Conservation (phyloP, 1,140 invertebrate genomes). For the Pinna nobilis region DNA sequence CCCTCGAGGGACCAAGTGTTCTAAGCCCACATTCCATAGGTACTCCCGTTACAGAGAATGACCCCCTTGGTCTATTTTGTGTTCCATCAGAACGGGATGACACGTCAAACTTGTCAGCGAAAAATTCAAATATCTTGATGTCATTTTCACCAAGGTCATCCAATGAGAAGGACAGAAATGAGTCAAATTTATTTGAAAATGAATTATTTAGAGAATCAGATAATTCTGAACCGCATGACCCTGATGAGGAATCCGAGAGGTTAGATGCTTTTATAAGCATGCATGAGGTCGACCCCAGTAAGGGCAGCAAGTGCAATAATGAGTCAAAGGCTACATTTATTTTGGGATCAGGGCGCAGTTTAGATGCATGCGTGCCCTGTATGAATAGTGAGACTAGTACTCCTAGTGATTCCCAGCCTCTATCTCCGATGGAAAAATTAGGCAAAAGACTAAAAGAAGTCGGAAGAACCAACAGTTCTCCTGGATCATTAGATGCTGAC, state of each 20-base stretch:
- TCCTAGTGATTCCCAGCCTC: conserved; percentile 33
- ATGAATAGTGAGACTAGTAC: too few species aligned
- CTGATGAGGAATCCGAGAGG: not conserved
- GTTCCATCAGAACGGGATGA: not conserved
- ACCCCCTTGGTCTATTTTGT: conserved; percentile 88
- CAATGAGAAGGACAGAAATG: too few species aligned
- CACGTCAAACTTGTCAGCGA: not conserved
- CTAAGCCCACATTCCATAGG: conserved; percentile 65
- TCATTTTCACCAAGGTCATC: too few species aligned
- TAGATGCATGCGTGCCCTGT: conserved; percentile 21
- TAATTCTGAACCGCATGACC: conserved; percentile 14
- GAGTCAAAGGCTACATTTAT: conserved; percentile 19
- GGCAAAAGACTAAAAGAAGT: conserved; percentile 51
- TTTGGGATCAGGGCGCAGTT: conserved; percentile 34
- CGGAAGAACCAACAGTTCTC: conserved; percentile 60
- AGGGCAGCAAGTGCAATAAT: conserved; percentile 29
- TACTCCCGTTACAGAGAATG: conserved; percentile 91
- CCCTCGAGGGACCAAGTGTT: not conserved
- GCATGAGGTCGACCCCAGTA: conserved; percentile 2
- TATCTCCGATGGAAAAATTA: conserved; percentile 47
- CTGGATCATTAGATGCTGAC: conserved; percentile 45
- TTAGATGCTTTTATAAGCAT: too few species aligned
- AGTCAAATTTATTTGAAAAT: not conserved
- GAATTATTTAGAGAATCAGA: conserved; percentile 5
- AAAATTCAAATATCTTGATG: not conserved